These are phyloP conservation scores for Lepetodrilus schrolli DNA, from an alignment of 2,888 invertebrate species.

Conservation along the genomic window DNA sequence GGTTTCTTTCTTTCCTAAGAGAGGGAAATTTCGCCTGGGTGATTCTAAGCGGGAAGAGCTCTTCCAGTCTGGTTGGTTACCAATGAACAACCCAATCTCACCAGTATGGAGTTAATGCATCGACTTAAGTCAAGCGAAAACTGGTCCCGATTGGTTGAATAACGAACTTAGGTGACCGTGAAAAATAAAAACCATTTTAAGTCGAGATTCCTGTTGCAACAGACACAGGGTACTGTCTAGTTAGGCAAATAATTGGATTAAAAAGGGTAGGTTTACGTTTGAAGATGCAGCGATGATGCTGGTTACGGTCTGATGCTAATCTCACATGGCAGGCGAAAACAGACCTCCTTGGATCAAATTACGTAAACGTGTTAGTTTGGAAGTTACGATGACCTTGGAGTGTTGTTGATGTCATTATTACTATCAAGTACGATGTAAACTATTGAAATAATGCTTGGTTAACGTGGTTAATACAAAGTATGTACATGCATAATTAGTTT, in stretches of 20 bases:
- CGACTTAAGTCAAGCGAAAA: not conserved
- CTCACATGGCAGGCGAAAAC: not conserved
- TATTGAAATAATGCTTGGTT: too few relatives aligned
- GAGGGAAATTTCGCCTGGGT: not conserved
- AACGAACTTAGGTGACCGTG: not conserved
- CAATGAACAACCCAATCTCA: slow-evolving; percentile 3
- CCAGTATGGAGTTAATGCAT: not conserved
- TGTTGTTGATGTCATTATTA: not conserved
- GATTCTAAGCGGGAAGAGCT: not conserved
- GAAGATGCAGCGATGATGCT: slow-evolving; percentile 3
- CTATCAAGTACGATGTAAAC: too few relatives aligned
- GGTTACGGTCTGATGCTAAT: not conserved
- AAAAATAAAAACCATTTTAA: slow-evolving; percentile 11
- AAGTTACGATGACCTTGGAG: not conserved
- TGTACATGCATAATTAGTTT: too few relatives aligned
- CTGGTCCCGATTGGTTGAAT: slow-evolving; percentile 16
- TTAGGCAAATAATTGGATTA: slow-evolving; percentile 25
- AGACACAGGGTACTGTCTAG: not conserved
- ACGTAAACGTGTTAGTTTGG: not conserved
- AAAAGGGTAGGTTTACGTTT: slow-evolving; percentile 19
- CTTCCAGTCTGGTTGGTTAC: not conserved
- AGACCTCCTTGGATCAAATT: not conserved
- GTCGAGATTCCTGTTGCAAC: not conserved
- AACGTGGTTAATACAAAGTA: too few relatives aligned
- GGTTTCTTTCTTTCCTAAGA: not conserved